Conservation (phyloP, 2,113 vertebrate genomes). For the Vidua macroura region DNA sequence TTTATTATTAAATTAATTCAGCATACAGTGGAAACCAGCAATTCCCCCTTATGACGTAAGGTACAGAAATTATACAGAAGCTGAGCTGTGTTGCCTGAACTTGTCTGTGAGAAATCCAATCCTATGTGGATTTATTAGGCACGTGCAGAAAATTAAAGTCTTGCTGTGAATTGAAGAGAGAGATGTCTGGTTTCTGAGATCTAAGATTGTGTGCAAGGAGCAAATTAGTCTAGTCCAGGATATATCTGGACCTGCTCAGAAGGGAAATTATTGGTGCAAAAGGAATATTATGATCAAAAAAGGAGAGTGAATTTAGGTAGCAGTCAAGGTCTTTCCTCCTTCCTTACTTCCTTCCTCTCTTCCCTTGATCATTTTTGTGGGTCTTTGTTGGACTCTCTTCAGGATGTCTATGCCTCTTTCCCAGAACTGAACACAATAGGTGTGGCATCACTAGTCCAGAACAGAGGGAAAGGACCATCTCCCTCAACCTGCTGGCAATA, state of each 20-base stretch:
- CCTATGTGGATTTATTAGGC: background rate
- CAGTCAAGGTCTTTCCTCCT: background rate
- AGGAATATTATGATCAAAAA: background rate
- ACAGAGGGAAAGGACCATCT: background rate
- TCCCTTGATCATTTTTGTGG: background rate
- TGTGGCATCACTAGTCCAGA: background rate
- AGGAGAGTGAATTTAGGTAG: background rate
- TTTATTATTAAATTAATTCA: background rate
- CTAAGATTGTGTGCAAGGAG: background rate
- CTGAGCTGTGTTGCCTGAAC: fast-evolving
- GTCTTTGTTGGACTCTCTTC: background rate
- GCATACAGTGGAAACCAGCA: background rate
- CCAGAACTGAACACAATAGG: background rate
- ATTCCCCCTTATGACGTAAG: background rate
- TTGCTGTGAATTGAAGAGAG: background rate
- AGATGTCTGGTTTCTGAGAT: background rate
- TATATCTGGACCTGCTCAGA: background rate
- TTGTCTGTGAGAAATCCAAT: background rate
- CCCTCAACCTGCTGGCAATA: background rate
- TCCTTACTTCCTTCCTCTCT: background rate
- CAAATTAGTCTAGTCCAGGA: background rate
- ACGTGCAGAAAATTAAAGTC: background rate
- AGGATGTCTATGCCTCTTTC: background rate
- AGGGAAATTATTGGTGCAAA: background rate
- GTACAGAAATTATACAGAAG: background rate